A percentile compares a stretch with the other conserved stretches of the same genome.
Evolutionary conservation across 2,113 vertebrate genomes (phyloP).

Genomic region (Oceanites oceanicus): DNA sequence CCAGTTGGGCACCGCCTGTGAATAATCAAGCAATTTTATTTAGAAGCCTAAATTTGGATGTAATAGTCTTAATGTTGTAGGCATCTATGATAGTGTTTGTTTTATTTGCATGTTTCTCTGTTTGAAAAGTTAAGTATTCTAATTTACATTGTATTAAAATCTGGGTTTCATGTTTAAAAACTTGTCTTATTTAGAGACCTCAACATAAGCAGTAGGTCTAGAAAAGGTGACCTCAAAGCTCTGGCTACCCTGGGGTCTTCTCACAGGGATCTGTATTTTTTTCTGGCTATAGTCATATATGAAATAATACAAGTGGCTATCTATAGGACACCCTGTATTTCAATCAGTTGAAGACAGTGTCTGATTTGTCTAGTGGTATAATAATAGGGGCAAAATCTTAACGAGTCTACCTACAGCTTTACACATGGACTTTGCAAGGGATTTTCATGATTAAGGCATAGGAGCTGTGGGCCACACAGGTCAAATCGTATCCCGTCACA

Average conservation of each 20-base stretch:
- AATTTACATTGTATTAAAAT: background rate
- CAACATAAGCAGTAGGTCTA: background rate
- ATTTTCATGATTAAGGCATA: background rate
- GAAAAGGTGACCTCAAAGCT: background rate
- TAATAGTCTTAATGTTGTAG: background rate
- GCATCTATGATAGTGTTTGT: background rate
- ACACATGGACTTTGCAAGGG: background rate
- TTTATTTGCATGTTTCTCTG: background rate
- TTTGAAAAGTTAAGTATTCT: background rate
- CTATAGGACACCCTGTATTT: background rate
- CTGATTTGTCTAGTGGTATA: background rate
- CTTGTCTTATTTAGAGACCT: background rate
- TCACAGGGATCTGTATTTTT: background rate
- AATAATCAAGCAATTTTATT: background rate
- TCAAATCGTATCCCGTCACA: background rate
- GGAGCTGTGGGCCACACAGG: background rate
- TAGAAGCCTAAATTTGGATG: background rate
- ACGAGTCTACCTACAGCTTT: background rate
- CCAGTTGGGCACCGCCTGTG: background rate
- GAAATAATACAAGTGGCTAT: background rate
- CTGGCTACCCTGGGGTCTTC: background rate
- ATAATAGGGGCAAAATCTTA: background rate
- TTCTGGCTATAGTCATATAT: background rate
- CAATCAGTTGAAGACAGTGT: background rate
- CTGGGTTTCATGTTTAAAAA: background rate